Evolutionary conservation across 2,888 invertebrate species (phyloP), one percentile per base, ranked within the genome.

Genomic region (Caenorhabditis sp.): DNA sequence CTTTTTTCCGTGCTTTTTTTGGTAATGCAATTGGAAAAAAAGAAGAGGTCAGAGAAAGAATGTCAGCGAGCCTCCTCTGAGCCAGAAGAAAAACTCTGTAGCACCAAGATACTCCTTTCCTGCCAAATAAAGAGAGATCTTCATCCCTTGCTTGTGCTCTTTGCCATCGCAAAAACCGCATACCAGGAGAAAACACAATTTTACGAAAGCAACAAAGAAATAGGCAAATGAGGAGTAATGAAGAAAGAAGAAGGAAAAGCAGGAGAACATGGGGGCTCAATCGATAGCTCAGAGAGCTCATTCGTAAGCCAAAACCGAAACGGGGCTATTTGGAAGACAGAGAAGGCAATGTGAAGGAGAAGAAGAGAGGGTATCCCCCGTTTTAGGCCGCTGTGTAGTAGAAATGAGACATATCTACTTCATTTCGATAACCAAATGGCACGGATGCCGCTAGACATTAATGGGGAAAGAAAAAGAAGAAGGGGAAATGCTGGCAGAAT

Each of bases 201-300:
- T 79, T 49, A 56, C 68, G 64, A 70, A 79, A 70, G 64, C 70
- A 79, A 79, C 70, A 79, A 64, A 58, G 68, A 72, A 80, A 68
- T 73, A 68, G 51, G 80, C 73, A 80, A 74, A 80, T 80, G 73
- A 80, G 28, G 72, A 68, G 73, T 73, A 80, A 80, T 80, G 80
- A 80, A 73, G 73, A 58, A 58, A 51, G 44, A 24, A 72, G 61
- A 64, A 28, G 59, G 26, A 12, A 38, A 35, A 47, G 38, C 22
- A 19, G 54, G 54, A 59, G 41, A 31, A 26, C 49, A 51, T 35
- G 12, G 31, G 38, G 58, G 59, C 63, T 68, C 69, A 63, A 79
- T 79, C 79, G 79, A 79, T 79, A 79, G 70, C 79, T 26, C 63
- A 70, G 64, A 79, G 70, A 79, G 79, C 79, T 70, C 79, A 79